These are phyloP conservation scores for Nerophis lumbriciformis DNA, from an alignment of 2,113 vertebrate genomes.

Conservation along the genomic window DNA sequence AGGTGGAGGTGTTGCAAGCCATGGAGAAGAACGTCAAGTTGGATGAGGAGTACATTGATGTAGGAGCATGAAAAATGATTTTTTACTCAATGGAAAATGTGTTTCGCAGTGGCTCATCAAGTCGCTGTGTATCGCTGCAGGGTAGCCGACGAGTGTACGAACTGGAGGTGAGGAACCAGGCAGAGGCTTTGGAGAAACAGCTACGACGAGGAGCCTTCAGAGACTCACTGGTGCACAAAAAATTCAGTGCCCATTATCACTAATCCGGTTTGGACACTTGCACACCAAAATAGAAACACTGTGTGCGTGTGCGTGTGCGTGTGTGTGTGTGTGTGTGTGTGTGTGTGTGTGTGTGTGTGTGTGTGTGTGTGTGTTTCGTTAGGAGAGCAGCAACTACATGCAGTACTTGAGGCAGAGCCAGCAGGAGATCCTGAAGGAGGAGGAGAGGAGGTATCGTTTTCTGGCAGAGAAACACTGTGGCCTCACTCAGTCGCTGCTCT, in stretches of 20 bases:
- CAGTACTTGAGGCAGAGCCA: constrained; percentile 84
- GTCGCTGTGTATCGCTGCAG: constrained; percentile 56
- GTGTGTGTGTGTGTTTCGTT: not conserved
- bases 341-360: constrained; percentile 4
- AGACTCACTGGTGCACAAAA: constrained; percentile 71
- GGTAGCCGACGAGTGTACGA: constrained; percentile 90
- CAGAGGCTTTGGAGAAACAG: constrained; percentile 79
- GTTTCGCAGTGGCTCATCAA: not conserved
- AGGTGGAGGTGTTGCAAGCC: constrained; percentile 85
- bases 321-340: too few species aligned
- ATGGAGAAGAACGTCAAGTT: constrained; percentile 94
- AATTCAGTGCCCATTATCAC: not conserved
- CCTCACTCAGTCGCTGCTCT: constrained; percentile 73
- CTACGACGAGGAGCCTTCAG: constrained; percentile 77
- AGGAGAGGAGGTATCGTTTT: constrained; percentile 93
- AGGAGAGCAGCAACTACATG: constrained; percentile 78
- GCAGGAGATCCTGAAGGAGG: constrained; percentile 84
- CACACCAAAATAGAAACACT: not conserved
- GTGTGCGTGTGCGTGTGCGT: not conserved
- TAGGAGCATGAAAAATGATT: constrained; percentile 57
- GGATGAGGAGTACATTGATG: constrained; percentile 91
- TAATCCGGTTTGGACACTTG: not conserved
- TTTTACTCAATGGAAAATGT: not conserved
- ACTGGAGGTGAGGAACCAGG: constrained; percentile 85
- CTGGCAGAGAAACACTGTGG: constrained; percentile 90